phyloP scores from a whole-genome alignment of 2,797 vertebrate genomes.

The Etheostoma perlongum region DNA sequence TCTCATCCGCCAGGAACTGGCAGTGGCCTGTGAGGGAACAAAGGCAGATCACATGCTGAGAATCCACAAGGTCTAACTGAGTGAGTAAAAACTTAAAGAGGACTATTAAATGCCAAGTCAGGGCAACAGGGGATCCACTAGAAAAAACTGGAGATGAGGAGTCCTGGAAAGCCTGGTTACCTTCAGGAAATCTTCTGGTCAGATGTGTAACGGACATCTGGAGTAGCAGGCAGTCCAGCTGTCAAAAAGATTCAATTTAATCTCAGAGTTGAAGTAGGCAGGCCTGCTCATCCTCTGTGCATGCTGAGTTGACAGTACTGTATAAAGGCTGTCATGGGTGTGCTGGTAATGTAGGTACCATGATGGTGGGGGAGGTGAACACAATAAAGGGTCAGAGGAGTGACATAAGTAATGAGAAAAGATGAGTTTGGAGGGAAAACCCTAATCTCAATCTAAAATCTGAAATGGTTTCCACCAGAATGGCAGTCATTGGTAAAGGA shows the following conservation, averaged over 20 bases:
- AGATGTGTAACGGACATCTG: constrained; percentile 64
- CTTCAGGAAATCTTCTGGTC: constrained; percentile 60
- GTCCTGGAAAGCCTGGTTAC: constrained; percentile 64
- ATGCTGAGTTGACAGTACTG: constrained; percentile 45
- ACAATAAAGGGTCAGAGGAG: constrained; percentile 18
- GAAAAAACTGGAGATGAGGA: constrained; percentile 19
- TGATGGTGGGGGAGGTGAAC: constrained; percentile 29
- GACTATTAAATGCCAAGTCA: constrained; percentile 23
- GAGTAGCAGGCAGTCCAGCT: constrained; percentile 65
- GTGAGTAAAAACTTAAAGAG: constrained; percentile 18
- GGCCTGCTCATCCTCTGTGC: constrained; percentile 38
- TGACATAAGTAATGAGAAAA: constrained; percentile 6
- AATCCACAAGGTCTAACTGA: constrained; percentile 6
- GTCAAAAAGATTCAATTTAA: constrained; percentile 65
- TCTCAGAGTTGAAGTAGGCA: constrained; percentile 55
- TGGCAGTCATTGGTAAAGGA: neutral
- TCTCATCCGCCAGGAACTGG: constrained; percentile 15
- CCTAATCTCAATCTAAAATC: neutral
- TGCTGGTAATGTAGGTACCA: constrained; percentile 14
- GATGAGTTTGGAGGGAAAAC: neutral
- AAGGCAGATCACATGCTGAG: constrained; percentile 19
- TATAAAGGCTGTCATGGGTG: constrained; percentile 21
- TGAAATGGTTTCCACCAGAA: neutral
- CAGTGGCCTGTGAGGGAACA: constrained; percentile 12
- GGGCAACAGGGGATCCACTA: constrained; percentile 27